Evolutionary conservation across 2,113 vertebrate genomes (phyloP), one percentile per base, ranked within the genome.

Genomic region (Globicephala melas): DNA sequence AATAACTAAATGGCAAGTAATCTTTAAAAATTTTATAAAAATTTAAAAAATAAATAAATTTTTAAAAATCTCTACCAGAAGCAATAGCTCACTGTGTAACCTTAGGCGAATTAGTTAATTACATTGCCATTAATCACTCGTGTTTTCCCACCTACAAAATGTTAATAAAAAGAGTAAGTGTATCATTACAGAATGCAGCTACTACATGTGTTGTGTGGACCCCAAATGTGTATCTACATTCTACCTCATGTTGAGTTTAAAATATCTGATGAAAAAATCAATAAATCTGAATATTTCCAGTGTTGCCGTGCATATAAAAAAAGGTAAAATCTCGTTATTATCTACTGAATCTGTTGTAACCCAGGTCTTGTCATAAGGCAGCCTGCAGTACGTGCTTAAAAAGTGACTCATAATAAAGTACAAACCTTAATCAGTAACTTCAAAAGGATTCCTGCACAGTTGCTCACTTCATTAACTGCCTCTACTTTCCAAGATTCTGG

Each of bases 361-460:
- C n/a, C 13, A 85, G 8, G 33, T 70, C 41, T 81, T 8, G 0
- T n/a, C 18, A 63, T 18, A 60, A 89, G 41, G 63, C 13, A 60
- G 28, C 7, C 8, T 2, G 67, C 2, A 47, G 31, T 47, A 62
- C 21, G 9, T 63, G 53, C 58, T 92, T 85, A 68, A 88, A 85
- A 97, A 62, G 41, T 31, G 13, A 68, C 67, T 41, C 23, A 33
- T 85, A 68, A 97, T 79, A 71, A 90, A 97, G 60, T 50, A 74
- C 8, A 85, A 90, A 60, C 67, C 84, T 70, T 73, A 76, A 67
- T 88, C 38, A 92, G 36, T 77, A 79, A 67, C 44, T 91, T 93
- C 44, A 26, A 85, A 95, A 93, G 6, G 3, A 93, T 63, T 38
- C 26, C 38, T 89, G 14, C 8, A 36, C 65, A 86, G 25, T 23